These are phyloP conservation scores for Uloborus diversus DNA, from an alignment of 1,140 invertebrate species.

Conservation along the genomic window DNA sequence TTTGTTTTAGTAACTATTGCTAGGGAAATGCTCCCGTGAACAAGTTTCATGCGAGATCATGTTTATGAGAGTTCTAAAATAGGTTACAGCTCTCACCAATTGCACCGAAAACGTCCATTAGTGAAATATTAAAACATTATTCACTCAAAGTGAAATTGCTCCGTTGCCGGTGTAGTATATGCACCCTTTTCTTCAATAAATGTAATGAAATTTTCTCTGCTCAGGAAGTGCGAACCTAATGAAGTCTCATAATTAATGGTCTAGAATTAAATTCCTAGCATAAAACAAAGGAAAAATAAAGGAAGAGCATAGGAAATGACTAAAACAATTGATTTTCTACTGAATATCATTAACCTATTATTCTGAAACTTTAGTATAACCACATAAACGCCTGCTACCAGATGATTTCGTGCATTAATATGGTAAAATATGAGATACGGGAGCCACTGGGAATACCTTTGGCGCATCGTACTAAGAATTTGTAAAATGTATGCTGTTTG, in stretches of 20 bases:
- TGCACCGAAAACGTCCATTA: too few relatives aligned
- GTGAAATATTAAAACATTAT: too few relatives aligned
- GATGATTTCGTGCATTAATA: slow-evolving; percentile 18
- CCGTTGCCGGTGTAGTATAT: too few relatives aligned
- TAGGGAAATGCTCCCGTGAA: too few relatives aligned
- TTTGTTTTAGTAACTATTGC: too few relatives aligned
- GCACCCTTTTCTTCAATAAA: too few relatives aligned
- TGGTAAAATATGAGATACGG: slow-evolving; percentile 46
- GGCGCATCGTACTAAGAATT: slow-evolving; percentile 20
- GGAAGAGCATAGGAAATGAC: slow-evolving; percentile 23
- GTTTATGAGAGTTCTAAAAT: too few relatives aligned
- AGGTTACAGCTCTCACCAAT: too few relatives aligned
- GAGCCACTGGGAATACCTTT: slow-evolving; percentile 8
- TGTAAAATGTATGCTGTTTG: background rate
- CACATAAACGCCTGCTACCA: background rate
- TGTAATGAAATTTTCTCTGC: slow-evolving; percentile 37
- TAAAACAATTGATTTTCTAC: slow-evolving; percentile 42
- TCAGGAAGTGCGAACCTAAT: slow-evolving; percentile 39
- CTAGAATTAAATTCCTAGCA: slow-evolving; percentile 18
- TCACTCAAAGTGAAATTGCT: too few relatives aligned
- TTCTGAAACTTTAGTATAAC: slow-evolving; percentile 13
- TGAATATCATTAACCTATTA: slow-evolving; percentile 52
- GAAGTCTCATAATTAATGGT: slow-evolving; percentile 42
- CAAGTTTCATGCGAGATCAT: too few relatives aligned
- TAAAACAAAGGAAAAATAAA: slow-evolving; percentile 33